These are phyloP conservation scores for Chionodraco myersi DNA, from an alignment of 2,113 vertebrate genomes.

Conservation along the genomic window DNA sequence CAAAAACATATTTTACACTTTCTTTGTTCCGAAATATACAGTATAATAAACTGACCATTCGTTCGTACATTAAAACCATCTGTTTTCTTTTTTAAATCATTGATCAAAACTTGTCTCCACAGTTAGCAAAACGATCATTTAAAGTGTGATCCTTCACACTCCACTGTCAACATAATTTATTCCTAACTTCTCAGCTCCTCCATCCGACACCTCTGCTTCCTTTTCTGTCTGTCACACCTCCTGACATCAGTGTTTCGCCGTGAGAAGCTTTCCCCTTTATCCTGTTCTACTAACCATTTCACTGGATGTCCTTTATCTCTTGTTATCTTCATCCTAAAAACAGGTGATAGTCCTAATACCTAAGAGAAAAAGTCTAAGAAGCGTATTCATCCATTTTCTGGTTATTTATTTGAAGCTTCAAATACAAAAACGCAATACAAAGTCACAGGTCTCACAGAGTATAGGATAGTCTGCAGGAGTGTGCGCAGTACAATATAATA, in stretches of 20 bases:
- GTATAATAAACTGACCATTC: no score
- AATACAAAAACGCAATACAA: no score
- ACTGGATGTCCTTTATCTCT: not conserved
- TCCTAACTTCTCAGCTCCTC: constrained; percentile 83
- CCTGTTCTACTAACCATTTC: not conserved
- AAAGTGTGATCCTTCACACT: not conserved
- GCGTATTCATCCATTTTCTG: not conserved
- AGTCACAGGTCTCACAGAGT: no score
- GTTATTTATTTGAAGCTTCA: no score
- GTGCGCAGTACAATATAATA: no score
- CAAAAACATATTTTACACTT: no score
- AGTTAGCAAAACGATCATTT: no score
- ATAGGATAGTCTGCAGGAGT: no score
- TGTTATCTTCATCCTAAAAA: not conserved
- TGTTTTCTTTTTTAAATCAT: not conserved
- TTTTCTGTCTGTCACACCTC: constrained; percentile 4
- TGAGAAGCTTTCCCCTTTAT: not conserved
- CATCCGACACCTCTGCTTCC: constrained; percentile 83
- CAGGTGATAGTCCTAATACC: not conserved
- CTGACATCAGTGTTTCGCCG: not conserved
- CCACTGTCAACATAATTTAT: constrained; percentile 17
- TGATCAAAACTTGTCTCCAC: not conserved
- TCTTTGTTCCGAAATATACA: no score
- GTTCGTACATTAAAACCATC: not conserved
- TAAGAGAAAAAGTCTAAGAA: not conserved